phyloP scores from a whole-genome alignment of 2,797 vertebrate genomes.

The Chlorospingus flavigularis region DNA sequence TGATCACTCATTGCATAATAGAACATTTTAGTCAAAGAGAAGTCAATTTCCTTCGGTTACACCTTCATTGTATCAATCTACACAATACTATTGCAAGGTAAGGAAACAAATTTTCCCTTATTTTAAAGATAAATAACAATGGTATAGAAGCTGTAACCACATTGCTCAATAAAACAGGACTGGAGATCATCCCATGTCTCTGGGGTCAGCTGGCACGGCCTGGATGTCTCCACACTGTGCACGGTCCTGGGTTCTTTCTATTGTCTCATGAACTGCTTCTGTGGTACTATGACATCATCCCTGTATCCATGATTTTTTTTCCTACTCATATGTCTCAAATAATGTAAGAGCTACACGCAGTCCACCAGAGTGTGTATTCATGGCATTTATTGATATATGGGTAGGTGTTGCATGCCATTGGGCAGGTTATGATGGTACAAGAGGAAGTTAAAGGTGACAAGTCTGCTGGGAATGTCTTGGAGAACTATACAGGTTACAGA shows the following conservation, averaged over 20 bases:
- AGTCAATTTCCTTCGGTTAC: conserved; percentile 17
- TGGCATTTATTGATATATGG: not conserved
- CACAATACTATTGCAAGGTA: not conserved
- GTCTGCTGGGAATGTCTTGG: not conserved
- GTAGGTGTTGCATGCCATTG: not conserved
- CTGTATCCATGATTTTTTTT: not conserved
- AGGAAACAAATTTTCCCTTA: not conserved
- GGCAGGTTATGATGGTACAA: not conserved
- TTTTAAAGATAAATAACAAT: not conserved
- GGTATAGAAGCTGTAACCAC: not conserved
- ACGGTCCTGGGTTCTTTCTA: not conserved
- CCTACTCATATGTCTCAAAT: not conserved
- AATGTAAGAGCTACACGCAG: not conserved
- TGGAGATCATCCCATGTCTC: not conserved
- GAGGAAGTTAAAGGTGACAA: not conserved
- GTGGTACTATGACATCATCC: not conserved
- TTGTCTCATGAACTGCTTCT: not conserved
- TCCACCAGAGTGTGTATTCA: not conserved
- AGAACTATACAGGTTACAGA: not conserved
- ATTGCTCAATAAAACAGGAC: not conserved
- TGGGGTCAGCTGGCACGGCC: not conserved
- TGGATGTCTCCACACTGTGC: not conserved
- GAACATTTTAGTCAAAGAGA: conserved; percentile 28
- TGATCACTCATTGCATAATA: conserved; percentile 19
- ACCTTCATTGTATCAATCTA: not conserved